Conservation (phyloP, 2,888 invertebrate species). For the Eristalinus aeneus region DNA sequence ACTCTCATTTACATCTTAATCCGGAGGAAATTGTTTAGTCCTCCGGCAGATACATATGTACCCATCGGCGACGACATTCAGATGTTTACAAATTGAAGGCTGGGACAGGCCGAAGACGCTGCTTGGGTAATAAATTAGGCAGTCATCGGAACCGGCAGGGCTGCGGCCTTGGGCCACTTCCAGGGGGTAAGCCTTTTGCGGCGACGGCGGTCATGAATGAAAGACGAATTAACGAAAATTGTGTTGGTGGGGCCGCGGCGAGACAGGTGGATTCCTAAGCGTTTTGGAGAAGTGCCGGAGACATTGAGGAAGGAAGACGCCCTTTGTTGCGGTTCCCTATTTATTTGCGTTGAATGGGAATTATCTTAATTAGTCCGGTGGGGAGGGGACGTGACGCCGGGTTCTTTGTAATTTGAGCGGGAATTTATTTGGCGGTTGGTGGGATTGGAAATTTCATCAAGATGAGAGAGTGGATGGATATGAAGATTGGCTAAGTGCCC, state of each 20-base stretch:
- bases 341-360: neutral
- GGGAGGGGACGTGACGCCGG: too few species aligned
- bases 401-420: too few species aligned
- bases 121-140: neutral
- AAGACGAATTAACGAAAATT: neutral
- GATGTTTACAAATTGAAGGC: slow-evolving; percentile 15
- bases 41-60: slow-evolving; percentile 17
- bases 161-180: neutral
- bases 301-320: too few species aligned
- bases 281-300: neutral
- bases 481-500: too few species aligned
- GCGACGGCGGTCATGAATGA: neutral
- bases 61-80: neutral
- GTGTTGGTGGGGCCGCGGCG: neutral
- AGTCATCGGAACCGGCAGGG: neutral
- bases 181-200: neutral
- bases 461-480: too few species aligned
- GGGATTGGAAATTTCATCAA: too few species aligned
- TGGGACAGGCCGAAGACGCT: neutral
- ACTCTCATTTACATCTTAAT: slow-evolving; percentile 32
- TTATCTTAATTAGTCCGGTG: neutral
- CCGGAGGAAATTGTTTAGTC: slow-evolving; percentile 16
- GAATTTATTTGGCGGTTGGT: too few species aligned
- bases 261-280: neutral
- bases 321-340: too few species aligned